These are phyloP conservation scores for Apis laboriosa DNA, from an alignment of 1,140 invertebrate genomes.

Conservation along the genomic window DNA sequence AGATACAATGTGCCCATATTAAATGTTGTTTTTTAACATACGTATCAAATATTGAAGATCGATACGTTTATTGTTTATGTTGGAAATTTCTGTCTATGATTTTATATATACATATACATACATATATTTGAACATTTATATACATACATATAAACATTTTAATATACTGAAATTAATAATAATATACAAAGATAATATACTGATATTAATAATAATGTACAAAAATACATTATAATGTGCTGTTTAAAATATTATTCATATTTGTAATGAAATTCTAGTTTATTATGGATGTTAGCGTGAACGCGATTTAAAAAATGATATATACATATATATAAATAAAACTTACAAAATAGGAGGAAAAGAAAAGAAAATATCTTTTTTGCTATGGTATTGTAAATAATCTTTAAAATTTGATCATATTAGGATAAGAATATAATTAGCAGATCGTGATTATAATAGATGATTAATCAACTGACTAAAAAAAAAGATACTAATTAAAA, in stretches of 20 bases:
- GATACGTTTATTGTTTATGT: not conserved
- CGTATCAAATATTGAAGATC: not conserved
- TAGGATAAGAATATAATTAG: not conserved
- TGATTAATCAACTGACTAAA: too few relatives aligned
- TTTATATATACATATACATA: not conserved
- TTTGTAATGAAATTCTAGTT: slow-evolving; percentile 6
- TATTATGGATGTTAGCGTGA: not conserved
- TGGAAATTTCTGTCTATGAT: not conserved
- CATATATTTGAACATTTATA: too few relatives aligned
- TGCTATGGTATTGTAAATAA: slow-evolving; percentile 21
- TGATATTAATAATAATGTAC: not conserved
- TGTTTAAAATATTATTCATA: slow-evolving; percentile 39
- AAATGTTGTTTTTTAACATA: slow-evolving; percentile 1
- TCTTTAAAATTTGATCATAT: slow-evolving; percentile 41
- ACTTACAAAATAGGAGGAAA: not conserved
- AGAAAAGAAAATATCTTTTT: not conserved
- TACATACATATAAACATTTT: too few relatives aligned
- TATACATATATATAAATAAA: not conserved
- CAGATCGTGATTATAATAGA: too few relatives aligned
- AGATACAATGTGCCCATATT: slow-evolving; percentile 6
- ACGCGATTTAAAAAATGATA: slow-evolving; percentile 16
- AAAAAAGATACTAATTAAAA: too few relatives aligned
- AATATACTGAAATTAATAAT: too few relatives aligned
- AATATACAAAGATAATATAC: not conserved
- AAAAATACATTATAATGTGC: slow-evolving; percentile 19